Conservation (phyloP, 2,888 invertebrate genomes). For the Serripes groenlandicus region DNA sequence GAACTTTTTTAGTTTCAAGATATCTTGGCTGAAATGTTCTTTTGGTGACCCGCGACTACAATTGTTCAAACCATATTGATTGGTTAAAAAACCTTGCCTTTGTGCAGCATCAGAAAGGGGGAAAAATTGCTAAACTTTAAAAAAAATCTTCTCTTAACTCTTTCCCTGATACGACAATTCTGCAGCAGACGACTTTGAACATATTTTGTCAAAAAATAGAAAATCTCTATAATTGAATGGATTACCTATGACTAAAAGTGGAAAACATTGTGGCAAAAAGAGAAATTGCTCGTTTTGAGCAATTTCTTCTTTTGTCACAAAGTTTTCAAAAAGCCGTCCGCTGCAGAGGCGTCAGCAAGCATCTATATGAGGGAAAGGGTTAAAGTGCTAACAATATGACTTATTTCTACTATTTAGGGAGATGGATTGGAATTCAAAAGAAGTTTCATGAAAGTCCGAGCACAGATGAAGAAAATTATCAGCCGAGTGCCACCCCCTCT, state of each 20-base stretch:
- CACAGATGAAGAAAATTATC: conserved; percentile 88
- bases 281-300: neutral
- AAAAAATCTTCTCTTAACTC: neutral
- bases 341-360: neutral
- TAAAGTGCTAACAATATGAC: neutral
- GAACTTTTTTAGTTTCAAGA: too few relatives aligned
- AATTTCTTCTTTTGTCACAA: neutral
- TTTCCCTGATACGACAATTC: neutral
- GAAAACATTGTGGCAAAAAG: neutral
- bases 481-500: conserved; percentile 78
- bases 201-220: too few relatives aligned
- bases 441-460: conserved; percentile 92
- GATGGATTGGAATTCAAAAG: conserved; percentile 97
- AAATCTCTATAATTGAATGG: too few relatives aligned
- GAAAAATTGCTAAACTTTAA: neutral
- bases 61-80: neutral
- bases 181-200: neutral
- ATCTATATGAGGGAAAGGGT: neutral
- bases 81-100: neutral
- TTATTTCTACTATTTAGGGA: conserved; percentile 89
- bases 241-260: too few relatives aligned
- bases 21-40: neutral
- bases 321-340: neutral
- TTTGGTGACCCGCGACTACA: neutral
- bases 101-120: neutral